Percentiles rank a stretch among this genome's conserved stretches.
Conservation (phyloP, 35 echinoderm and acorn worm species). For the Apostichopus japonicus region DNA sequence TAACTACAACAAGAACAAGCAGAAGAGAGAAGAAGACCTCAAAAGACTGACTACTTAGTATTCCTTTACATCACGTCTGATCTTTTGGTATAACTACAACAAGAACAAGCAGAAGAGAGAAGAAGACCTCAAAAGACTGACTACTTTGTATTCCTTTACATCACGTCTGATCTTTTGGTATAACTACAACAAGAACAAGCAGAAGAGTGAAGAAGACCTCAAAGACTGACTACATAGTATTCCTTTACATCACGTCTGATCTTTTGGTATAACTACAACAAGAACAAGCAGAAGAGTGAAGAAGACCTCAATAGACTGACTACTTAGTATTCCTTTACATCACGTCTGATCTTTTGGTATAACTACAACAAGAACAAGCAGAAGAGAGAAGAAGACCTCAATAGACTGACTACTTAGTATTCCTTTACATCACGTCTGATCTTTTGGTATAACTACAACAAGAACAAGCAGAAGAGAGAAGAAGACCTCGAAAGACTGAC, state of each 20-base stretch:
- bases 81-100: conserved; percentile 93
- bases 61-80: conserved; percentile 34
- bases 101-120: not conserved
- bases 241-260: conserved; percentile 52
- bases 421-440: conserved; percentile 52
- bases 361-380: conserved; percentile 47
- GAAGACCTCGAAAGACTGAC: not conserved
- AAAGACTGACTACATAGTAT: no score
- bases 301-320: not conserved
- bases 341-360: conserved; percentile 92
- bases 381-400: not conserved
- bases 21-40: not conserved
- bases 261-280: conserved; percentile 89
- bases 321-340: no score
- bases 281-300: not conserved
- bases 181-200: conserved; percentile 45
- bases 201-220: not conserved
- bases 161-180: conserved; percentile 92
- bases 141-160: no score
- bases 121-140: not conserved
- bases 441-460: conserved; percentile 89
- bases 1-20: conserved; percentile 45
- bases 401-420: no score
- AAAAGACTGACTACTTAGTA: no score
- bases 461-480: not conserved